These are phyloP conservation scores for Pomacea maculata DNA, from an alignment of 1,140 invertebrate species.

Conservation along the genomic window DNA sequence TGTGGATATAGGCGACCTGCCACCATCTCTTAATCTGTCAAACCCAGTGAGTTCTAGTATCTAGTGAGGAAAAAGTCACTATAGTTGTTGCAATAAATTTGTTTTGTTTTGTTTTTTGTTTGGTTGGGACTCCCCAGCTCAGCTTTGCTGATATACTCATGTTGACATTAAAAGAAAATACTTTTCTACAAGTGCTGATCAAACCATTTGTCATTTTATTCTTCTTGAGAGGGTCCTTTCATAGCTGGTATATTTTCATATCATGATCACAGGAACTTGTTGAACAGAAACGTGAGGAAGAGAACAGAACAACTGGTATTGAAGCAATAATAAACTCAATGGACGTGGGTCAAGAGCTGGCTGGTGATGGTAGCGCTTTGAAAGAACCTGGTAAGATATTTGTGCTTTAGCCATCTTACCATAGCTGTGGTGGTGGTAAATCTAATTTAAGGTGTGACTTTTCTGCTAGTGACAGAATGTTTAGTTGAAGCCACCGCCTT, in stretches of 20 bases:
- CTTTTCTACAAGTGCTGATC: too few species aligned
- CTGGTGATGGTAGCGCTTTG: slow-evolving; percentile 46
- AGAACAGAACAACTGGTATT: slow-evolving; percentile 31
- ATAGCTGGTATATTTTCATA: too few species aligned
- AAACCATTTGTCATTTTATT: too few species aligned
- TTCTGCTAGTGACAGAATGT: too few species aligned
- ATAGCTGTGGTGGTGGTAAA: too few species aligned
- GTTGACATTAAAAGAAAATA: too few species aligned
- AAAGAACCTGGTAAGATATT: slow-evolving; percentile 42
- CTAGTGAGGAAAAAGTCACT: neutral
- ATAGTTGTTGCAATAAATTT: slow-evolving; percentile 8
- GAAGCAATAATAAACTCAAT: slow-evolving; percentile 37
- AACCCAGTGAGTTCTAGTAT: slow-evolving; percentile 13
- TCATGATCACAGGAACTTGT: slow-evolving; percentile 35
- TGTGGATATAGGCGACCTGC: slow-evolving; percentile 38
- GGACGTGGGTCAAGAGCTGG: slow-evolving; percentile 41
- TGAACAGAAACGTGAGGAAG: slow-evolving; percentile 44
- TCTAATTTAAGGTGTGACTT: too few species aligned
- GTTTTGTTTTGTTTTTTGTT: slow-evolving; percentile 4
- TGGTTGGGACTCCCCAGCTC: neutral
- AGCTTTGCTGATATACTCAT: too few species aligned
- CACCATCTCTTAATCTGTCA: slow-evolving; percentile 26
- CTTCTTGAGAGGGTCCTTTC: too few species aligned
- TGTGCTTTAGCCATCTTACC: too few species aligned
- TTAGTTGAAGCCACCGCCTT: too few species aligned